These are phyloP conservation scores for Pherbina coryleti DNA, from an alignment of 2,888 invertebrate species.

Conservation along the genomic window DNA sequence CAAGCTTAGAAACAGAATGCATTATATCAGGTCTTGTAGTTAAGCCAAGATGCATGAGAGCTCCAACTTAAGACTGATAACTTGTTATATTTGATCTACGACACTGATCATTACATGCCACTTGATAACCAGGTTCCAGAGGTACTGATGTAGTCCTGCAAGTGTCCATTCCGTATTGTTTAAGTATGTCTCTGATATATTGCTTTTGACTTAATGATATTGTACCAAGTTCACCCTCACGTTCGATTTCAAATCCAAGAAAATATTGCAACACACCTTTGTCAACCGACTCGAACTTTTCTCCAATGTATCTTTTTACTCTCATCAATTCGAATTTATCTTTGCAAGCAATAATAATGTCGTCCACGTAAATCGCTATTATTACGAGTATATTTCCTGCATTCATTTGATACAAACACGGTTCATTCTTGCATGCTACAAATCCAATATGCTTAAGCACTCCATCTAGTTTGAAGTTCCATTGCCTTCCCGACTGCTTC, in stretches of 20 bases:
- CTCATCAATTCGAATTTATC: constrained; percentile 30
- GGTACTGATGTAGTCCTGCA: constrained; percentile 37
- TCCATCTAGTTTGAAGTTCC: constrained; percentile 45
- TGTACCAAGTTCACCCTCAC: constrained; percentile 38
- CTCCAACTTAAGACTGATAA: constrained; percentile 43
- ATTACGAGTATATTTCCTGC: constrained; percentile 25
- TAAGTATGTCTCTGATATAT: background rate
- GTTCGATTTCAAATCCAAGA: constrained; percentile 39
- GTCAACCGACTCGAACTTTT: constrained; percentile 28
- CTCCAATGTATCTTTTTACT: constrained; percentile 36
- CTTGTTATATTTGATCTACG: constrained; percentile 17
- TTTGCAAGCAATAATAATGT: background rate
- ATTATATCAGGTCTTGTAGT: too few relatives aligned
- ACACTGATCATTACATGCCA: constrained; percentile 29
- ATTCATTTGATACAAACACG: constrained; percentile 31
- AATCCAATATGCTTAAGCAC: constrained; percentile 41
- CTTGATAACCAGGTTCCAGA: constrained; percentile 33
- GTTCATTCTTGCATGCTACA: constrained; percentile 38
- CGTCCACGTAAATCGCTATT: constrained; percentile 34
- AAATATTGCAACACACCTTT: constrained; percentile 29
- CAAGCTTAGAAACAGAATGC: constrained; percentile 28
- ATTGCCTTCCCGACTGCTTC: constrained; percentile 47
- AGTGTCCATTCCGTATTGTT: constrained; percentile 30
- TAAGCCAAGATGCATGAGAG: constrained; percentile 40
- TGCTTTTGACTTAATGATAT: constrained; percentile 11